Base-by-base conservation (phyloP, 2,797 vertebrate genomes). In the Myotis findleyi region DNA sequence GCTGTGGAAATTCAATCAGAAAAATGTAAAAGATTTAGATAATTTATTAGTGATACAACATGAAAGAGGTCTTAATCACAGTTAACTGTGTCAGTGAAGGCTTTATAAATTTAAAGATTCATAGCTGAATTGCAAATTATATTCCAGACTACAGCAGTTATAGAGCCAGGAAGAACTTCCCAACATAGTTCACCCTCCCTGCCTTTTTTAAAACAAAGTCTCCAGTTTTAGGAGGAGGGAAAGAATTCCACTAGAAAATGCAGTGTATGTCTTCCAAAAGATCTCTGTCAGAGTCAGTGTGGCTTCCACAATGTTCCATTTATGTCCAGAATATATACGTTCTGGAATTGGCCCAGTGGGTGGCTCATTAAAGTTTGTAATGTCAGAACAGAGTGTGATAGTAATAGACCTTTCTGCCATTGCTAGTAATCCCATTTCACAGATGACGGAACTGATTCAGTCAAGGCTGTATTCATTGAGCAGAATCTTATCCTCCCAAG, bases 21-120 rank as follows among this genome's bases (percentile, higher is more conserved):
- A 41, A 89, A 90, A 83, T 69, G 6, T 17, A 76, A 94, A 91
- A 92, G 16, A 81, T 73, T 93, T 30, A 30, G 41, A 75, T 90
- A 80, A 86, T 69, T 90, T 92, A 96, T 87, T 90, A 94, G 41
- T 7, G 1, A 92, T 38, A 59, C 72, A 71, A 90, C 49, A 93
- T 30, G 21, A 93, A 86, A 72, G 53, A 49, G 30, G 41, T 79
- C 76, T 69, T 88, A 71, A 53, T 69, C 21, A 73, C 0, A 68
- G 36, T 88, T 88, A 88, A 27, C 38, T 33, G 30, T 89, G 59
- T 95, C 88, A 93, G 59, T 49, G 47, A 93, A 90, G 44, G 68
- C 25, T 96, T 93, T 77, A 76, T 91, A 89, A 86, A 18, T 91
- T 89, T 81, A 75, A 79, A 93, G 5, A 36, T 86, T 73, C 75